Conservation (phyloP, 1,140 invertebrate species). For the Pemphigus obesinymphae region DNA sequence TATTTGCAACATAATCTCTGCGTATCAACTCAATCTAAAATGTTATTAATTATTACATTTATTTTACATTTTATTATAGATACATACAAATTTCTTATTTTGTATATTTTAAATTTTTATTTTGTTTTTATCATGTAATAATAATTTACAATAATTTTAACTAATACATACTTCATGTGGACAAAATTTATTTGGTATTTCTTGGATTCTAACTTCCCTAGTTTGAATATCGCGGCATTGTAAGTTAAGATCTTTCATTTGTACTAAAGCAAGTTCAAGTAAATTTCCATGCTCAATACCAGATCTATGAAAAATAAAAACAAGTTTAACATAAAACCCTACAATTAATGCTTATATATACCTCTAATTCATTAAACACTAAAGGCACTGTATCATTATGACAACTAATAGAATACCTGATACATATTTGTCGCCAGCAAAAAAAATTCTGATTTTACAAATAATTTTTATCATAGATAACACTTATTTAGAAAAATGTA, state of each 20-base stretch:
- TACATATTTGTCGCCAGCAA: too few species aligned
- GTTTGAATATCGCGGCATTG: slow-evolving; percentile 94
- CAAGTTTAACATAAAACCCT: too few species aligned
- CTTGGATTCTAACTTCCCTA: slow-evolving; percentile 97
- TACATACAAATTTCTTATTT: too few species aligned
- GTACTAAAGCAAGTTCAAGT: slow-evolving; percentile 85
- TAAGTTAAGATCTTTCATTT: slow-evolving; percentile 94
- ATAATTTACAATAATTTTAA: too few species aligned
- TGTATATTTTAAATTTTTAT: neutral
- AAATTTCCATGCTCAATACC: slow-evolving; percentile 99
- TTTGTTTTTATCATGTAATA: too few species aligned
- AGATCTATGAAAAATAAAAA: slow-evolving; percentile 53
- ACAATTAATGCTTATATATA: neutral
- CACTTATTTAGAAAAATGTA: too few species aligned
- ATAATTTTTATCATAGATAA: too few species aligned
- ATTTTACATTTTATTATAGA: neutral
- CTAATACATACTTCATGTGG: slow-evolving; percentile 73
- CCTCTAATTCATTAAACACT: too few species aligned
- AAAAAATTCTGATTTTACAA: too few species aligned
- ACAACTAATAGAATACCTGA: too few species aligned
- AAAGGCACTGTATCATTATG: too few species aligned
- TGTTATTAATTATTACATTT: neutral
- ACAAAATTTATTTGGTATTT: slow-evolving; percentile 94
- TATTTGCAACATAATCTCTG: slow-evolving; percentile 93
- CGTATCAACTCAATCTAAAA: slow-evolving; percentile 80